Evolutionary conservation across 2,888 invertebrate species (phyloP).

Genomic region (Ophion slaviceki): DNA sequence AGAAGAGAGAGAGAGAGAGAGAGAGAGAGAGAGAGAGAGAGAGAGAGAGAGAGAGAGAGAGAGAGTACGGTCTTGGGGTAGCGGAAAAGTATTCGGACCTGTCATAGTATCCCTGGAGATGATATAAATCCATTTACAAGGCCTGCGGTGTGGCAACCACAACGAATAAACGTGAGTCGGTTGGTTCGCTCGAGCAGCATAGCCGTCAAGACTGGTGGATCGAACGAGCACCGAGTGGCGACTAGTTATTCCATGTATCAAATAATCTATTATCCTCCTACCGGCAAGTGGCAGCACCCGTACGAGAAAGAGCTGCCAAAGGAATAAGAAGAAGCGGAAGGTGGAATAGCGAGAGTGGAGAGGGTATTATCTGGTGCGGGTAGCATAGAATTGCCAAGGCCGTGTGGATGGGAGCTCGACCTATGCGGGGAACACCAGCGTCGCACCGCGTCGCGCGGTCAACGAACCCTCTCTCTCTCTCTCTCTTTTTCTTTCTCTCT

Average conservation of each 20-base stretch:
- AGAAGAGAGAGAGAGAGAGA: not conserved
- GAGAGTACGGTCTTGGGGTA: not conserved
- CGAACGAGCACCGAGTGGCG: slow-evolving; percentile 65
- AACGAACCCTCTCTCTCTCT: slow-evolving; percentile 75
- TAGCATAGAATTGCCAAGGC: slow-evolving; percentile 83
- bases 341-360: slow-evolving; percentile 65
- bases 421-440: slow-evolving; percentile 73
- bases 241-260: slow-evolving; percentile 81
- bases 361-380: slow-evolving; percentile 81
- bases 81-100: slow-evolving; percentile 30
- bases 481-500: slow-evolving; percentile 46
- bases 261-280: slow-evolving; percentile 82
- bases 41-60: not conserved
- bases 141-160: slow-evolving; percentile 49
- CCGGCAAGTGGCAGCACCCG: slow-evolving; percentile 58
- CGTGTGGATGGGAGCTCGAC: slow-evolving; percentile 74
- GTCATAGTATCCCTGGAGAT: slow-evolving; percentile 32
- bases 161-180: slow-evolving; percentile 54
- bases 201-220: slow-evolving; percentile 52
- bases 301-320: slow-evolving; percentile 47
- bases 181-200: slow-evolving; percentile 40
- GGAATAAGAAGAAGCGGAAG: slow-evolving; percentile 50
- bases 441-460: slow-evolving; percentile 79
- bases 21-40: too few species aligned
- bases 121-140: slow-evolving; percentile 11